phyloP scores from a whole-genome alignment of 1,140 invertebrate genomes.

The Galendromus occidentalis region DNA sequence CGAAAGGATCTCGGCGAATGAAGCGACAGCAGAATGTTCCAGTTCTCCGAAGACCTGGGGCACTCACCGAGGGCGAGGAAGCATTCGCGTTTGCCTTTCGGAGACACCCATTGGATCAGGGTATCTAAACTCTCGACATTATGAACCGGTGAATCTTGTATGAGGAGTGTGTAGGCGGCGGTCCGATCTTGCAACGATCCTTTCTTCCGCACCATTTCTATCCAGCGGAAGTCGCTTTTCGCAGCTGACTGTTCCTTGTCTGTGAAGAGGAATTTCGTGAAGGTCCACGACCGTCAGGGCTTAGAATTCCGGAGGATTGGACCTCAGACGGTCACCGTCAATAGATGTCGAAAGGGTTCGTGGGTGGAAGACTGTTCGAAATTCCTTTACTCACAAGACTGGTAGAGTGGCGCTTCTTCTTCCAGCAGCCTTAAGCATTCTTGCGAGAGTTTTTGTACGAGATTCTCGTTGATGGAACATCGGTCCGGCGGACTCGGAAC shows the following conservation, averaged over 20 bases:
- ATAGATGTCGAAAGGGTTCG: too few relatives aligned
- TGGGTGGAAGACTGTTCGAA: too few relatives aligned
- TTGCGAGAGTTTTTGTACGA: neutral
- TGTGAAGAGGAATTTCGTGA: neutral
- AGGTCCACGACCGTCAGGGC: too few relatives aligned
- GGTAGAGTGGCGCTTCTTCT: neutral
- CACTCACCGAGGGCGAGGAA: slow-evolving; percentile 37
- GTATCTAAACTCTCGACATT: slow-evolving; percentile 46
- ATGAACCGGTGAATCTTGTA: slow-evolving; percentile 65
- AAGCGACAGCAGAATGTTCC: too few relatives aligned
- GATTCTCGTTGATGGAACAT: neutral
- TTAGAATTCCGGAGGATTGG: too few relatives aligned
- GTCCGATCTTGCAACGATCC: slow-evolving; percentile 67
- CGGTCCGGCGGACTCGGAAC: neutral
- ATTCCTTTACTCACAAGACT: neutral
- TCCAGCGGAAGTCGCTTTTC: slow-evolving; percentile 37
- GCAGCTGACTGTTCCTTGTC: neutral
- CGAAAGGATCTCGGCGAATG: too few relatives aligned
- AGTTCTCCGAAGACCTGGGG: neutral
- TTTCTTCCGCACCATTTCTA: slow-evolving; percentile 51
- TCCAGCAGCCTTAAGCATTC: neutral
- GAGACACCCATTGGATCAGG: slow-evolving; percentile 54
- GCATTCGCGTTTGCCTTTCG: slow-evolving; percentile 57
- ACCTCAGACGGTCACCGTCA: too few relatives aligned
- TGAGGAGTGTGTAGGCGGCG: slow-evolving; percentile 54